Conservation (phyloP, 1,140 invertebrate species). For the Caenorhabditis inopinata region DNA sequence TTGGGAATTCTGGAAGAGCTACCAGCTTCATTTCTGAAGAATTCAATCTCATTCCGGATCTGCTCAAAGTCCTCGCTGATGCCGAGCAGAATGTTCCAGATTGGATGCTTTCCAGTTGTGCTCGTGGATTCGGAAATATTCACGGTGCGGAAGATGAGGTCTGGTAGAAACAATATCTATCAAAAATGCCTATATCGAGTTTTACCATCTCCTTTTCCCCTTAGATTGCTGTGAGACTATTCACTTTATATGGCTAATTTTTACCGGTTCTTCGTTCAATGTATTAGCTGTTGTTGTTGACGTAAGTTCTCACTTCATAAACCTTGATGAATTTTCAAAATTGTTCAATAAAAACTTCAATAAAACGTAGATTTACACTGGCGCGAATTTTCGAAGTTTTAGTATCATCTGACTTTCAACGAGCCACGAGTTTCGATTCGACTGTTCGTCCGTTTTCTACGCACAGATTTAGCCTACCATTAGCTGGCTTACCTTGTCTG, state of each 20-base stretch:
- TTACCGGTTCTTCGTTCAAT: too few species aligned
- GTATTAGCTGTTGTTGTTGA: too few species aligned
- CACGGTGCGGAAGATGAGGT: background rate
- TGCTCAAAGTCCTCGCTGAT: background rate
- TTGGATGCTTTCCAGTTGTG: background rate
- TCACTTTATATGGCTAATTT: too few species aligned
- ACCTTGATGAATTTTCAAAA: too few species aligned
- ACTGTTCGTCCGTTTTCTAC: background rate
- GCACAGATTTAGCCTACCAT: constrained; percentile 31
- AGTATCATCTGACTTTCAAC: too few species aligned
- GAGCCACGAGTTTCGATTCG: too few species aligned
- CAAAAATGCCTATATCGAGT: background rate
- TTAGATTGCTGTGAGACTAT: too few species aligned
- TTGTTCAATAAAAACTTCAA: too few species aligned
- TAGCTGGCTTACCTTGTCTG: constrained; percentile 13
- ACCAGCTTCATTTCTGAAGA: constrained; percentile 15
- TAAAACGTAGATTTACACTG: too few species aligned
- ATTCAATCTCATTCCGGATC: background rate
- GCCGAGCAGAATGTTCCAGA: constrained; percentile 1
- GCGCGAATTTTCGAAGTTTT: too few species aligned
- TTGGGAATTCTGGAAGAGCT: constrained; percentile 40
- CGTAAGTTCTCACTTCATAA: too few species aligned
- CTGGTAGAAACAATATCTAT: background rate
- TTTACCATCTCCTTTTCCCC: background rate
- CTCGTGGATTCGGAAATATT: background rate